Conservation (phyloP, 2,888 invertebrate species). For the Dioctria linearis region DNA sequence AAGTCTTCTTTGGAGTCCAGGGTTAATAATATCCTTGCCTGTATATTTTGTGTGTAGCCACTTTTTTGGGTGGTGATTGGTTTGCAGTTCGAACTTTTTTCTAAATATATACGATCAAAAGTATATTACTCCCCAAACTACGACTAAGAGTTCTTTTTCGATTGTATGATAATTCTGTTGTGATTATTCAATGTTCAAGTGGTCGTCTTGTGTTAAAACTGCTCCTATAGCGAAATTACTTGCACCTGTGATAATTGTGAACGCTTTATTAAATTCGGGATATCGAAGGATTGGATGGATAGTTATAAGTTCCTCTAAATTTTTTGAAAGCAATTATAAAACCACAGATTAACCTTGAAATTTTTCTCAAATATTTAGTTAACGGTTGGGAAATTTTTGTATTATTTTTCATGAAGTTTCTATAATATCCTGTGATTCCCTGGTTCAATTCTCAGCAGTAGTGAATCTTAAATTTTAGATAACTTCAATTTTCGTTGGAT, state of each 20-base stretch:
- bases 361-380: constrained; percentile 26
- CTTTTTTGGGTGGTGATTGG: constrained; percentile 29
- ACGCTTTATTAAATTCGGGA: constrained; percentile 30
- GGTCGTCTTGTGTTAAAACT: constrained; percentile 25
- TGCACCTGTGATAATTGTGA: constrained; percentile 15
- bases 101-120: constrained; percentile 36
- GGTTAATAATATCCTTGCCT: constrained; percentile 37
- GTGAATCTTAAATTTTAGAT: constrained; percentile 18
- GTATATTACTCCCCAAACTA: constrained; percentile 40
- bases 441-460: constrained; percentile 22
- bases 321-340: constrained; percentile 15
- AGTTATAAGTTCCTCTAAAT: constrained; percentile 20
- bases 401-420: constrained; percentile 24
- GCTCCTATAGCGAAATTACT: constrained; percentile 27
- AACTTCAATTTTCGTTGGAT: constrained; percentile 53
- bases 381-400: constrained; percentile 18
- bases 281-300: constrained; percentile 25
- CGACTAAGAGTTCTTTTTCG: constrained; percentile 30
- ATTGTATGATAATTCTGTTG: constrained; percentile 45
- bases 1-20: constrained; percentile 21
- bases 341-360: constrained; percentile 6
- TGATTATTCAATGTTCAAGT: constrained; percentile 42
- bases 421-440: constrained; percentile 32
- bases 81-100: constrained; percentile 15
- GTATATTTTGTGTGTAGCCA: constrained; percentile 34